Evolutionary conservation across 2,797 vertebrate genomes (phyloP).

Genomic region (Eutrigla gurnardus): DNA sequence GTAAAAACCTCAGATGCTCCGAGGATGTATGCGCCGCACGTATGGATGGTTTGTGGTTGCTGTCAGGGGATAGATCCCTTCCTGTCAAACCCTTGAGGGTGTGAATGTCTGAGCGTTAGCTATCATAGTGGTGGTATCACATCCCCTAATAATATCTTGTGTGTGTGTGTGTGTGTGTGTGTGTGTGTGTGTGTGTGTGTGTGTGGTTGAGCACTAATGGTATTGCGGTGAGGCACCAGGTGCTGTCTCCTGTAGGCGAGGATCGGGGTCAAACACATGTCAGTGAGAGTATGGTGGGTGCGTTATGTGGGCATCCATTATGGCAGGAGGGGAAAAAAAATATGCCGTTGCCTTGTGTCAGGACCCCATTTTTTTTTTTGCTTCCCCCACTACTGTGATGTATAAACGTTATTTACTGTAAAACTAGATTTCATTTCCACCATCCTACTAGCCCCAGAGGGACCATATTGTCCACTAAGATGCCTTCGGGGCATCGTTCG

Average conservation of each 20-base stretch:
- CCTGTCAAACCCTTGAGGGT: constrained; percentile 74
- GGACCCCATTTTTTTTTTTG: constrained; percentile 29
- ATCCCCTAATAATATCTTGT: constrained; percentile 70
- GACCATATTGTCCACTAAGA: constrained; percentile 18
- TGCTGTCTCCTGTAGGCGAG: constrained; percentile 68
- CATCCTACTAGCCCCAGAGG: constrained; percentile 8
- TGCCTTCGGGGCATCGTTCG: constrained; percentile 47
- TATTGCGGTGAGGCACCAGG: constrained; percentile 73
- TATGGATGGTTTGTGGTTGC: constrained; percentile 77
- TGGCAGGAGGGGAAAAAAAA: constrained; percentile 40
- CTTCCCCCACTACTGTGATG: constrained; percentile 20
- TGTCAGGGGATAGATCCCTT: constrained; percentile 87
- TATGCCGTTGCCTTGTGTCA: constrained; percentile 47
- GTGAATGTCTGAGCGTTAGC: constrained; percentile 71
- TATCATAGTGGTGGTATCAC: constrained; percentile 60
- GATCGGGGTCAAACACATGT: constrained; percentile 76
- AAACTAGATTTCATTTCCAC: constrained; percentile 31
- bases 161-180: constrained; percentile 26
- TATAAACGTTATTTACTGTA: constrained; percentile 22
- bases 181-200: constrained; percentile 34
- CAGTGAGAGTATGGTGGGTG: constrained; percentile 44
- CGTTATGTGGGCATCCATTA: constrained; percentile 51
- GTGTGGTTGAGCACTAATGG: constrained; percentile 75
- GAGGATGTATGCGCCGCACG: constrained; percentile 43
- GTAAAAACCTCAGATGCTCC: constrained; percentile 18